phyloP scores from a whole-genome alignment of 2,888 invertebrate species.

The Anoplius nigerrimus region DNA sequence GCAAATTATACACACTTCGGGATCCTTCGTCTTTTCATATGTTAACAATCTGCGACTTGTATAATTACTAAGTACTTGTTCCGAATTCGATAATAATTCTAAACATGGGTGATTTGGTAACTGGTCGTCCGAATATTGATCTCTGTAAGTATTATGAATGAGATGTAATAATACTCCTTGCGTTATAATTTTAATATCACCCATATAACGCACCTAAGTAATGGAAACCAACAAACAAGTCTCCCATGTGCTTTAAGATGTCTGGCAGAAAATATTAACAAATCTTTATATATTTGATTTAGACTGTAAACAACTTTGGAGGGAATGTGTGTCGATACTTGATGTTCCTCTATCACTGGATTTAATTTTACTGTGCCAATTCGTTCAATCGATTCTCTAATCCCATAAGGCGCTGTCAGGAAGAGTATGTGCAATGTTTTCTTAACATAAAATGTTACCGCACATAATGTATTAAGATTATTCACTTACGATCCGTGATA shows the following conservation, averaged over 20 bases:
- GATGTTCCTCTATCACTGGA: slow-evolving; percentile 81
- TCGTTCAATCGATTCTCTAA: slow-evolving; percentile 93
- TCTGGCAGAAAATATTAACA: slow-evolving; percentile 88
- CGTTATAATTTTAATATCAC: not conserved
- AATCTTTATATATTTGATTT: slow-evolving; percentile 87
- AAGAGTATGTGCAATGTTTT: not conserved
- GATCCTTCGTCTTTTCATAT: slow-evolving; percentile 85
- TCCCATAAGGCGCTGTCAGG: slow-evolving; percentile 94
- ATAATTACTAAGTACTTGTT: slow-evolving; percentile 89
- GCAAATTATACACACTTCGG: slow-evolving; percentile 65
- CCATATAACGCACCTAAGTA: slow-evolving; percentile 80
- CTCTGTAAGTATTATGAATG: slow-evolving; percentile 74
- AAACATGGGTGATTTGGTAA: slow-evolving; percentile 90
- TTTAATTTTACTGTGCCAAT: slow-evolving; percentile 81
- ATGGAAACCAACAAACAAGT: slow-evolving; percentile 97
- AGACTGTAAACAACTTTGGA: slow-evolving; percentile 91
- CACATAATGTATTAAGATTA: slow-evolving; percentile 6
- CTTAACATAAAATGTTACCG: not conserved
- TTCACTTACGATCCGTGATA: slow-evolving; percentile 92
- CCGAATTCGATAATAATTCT: slow-evolving; percentile 87
- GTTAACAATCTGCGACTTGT: slow-evolving; percentile 90
- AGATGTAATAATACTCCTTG: not conserved
- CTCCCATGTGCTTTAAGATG: slow-evolving; percentile 86
- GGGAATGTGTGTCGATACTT: slow-evolving; percentile 84
- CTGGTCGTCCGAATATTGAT: slow-evolving; percentile 83